Base-by-base conservation (phyloP, 2,113 vertebrate genomes). In the Triplophysa dalaica region DNA sequence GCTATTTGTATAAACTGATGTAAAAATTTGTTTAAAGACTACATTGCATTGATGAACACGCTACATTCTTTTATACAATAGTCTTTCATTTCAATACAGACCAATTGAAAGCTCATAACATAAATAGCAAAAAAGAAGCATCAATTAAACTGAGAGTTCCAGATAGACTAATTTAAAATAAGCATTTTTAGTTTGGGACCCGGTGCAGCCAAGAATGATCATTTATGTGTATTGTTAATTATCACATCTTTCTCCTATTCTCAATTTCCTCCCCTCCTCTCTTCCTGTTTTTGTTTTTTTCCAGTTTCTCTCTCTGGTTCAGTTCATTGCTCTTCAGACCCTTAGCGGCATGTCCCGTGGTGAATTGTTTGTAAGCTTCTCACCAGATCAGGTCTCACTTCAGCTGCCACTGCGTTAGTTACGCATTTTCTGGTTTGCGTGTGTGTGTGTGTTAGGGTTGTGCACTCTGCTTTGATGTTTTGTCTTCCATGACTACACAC, bases 331-430 rank as follows among this genome's bases (percentile, higher is more conserved):
- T 48, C 38, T 63, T 41, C 16, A 75, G 58, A 75, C 73, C 60
- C 58, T 75, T 75, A 61, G 54, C 33, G 8, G 8, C 4, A 2
- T 72, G 8, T 61, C 29, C 60, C 3, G 41, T 63, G 38, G 38
- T 62, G 60, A 75, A 75, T 63, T 63, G 73, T 75, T 75, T 38
- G 10, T 75, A 75, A 43, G 41, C 13, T 72, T 78, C 75, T 50
- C 68, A 54, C 19, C 8, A 33, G 62, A 78, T 78, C 74, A 77
- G 54, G 67, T 70, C 74, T 69, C 60, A 45, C 58, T 70, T 41
- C 24, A 12, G 8, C 48, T 62, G 65, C 65, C 24, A 78, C 77
- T 78, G 45, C 80, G 26, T 70, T 68, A 82, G 68, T 77, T 48
- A 45, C 61, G 17, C 43, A 41, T 60, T 68, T 56, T 61, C 52